Evolutionary conservation across 2,888 invertebrate species (phyloP).

Genomic region (Sinelater perroti): DNA sequence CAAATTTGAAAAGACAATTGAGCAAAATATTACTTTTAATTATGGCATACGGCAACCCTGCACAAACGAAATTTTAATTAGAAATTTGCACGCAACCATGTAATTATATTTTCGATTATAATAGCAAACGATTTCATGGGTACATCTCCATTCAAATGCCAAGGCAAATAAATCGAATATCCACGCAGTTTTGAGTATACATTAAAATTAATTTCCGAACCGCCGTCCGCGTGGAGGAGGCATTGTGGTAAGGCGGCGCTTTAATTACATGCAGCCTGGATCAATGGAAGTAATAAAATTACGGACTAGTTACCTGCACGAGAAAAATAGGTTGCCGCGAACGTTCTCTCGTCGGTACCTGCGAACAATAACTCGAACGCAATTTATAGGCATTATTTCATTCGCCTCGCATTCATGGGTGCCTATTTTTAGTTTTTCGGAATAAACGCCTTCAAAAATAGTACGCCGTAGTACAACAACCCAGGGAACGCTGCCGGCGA

Average conservation of each 20-base stretch:
- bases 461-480: slow-evolving; percentile 26
- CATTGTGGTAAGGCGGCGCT: slow-evolving; percentile 14
- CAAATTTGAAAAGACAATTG: no score
- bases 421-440: slow-evolving; percentile 17
- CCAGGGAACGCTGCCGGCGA: slow-evolving; percentile 7
- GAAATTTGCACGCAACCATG: no score
- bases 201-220: neutral
- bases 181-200: neutral
- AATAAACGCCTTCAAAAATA: slow-evolving; percentile 21
- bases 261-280: slow-evolving; percentile 22
- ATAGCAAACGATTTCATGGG: no score
- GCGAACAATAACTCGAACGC: slow-evolving; percentile 4
- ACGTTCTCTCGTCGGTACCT: slow-evolving; percentile 3
- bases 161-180: neutral
- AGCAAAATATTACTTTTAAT: no score
- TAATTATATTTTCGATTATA: no score
- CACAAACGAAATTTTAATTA: no score
- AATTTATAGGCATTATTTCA: slow-evolving; percentile 14
- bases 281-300: slow-evolving; percentile 16
- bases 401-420: slow-evolving; percentile 20
- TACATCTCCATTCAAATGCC: no score
- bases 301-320: slow-evolving; percentile 5
- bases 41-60: no score
- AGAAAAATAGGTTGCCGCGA: slow-evolving; percentile 16
- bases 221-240: neutral